Conservation (phyloP, 2,797 vertebrate species). For the Sebastes diaconus region DNA sequence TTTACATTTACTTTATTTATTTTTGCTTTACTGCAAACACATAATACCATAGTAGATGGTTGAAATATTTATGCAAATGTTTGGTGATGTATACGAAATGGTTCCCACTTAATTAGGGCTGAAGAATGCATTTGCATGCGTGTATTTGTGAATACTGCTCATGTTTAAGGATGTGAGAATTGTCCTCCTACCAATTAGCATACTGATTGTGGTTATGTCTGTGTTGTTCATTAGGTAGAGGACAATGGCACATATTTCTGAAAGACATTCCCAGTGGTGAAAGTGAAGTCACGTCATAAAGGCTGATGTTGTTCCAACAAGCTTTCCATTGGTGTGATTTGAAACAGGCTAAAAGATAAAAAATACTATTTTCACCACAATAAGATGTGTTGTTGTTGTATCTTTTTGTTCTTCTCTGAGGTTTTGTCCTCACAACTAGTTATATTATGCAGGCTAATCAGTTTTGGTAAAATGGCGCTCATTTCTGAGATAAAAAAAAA, state of each 20-base stretch:
- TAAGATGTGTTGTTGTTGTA: not conserved
- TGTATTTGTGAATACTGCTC: not conserved
- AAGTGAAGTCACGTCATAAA: not conserved
- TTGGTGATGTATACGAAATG: not conserved
- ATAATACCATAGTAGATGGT: not conserved
- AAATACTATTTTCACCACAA: not conserved
- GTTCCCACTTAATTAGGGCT: not conserved
- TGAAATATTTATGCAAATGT: constrained; percentile 5
- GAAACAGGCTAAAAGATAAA: not conserved
- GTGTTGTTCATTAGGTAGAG: constrained; percentile 10
- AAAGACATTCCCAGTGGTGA: not conserved
- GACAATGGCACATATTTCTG: not conserved
- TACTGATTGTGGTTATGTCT: constrained; percentile 6
- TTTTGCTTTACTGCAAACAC: not conserved
- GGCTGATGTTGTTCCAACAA: not conserved
- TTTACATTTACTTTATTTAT: not conserved
- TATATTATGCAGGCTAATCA: not conserved
- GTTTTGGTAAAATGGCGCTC: not conserved
- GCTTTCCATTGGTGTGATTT: not conserved
- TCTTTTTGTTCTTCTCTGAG: not conserved
- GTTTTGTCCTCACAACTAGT: not conserved
- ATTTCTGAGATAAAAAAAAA: not conserved
- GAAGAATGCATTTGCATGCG: not conserved
- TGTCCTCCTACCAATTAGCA: constrained; percentile 8
- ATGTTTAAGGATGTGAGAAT: constrained; percentile 1